A percentile compares a stretch with the other conserved stretches of the same genome.
phyloP scores from a whole-genome alignment of 2,797 vertebrate genomes.

The Pteronotus mesoamericanus region DNA sequence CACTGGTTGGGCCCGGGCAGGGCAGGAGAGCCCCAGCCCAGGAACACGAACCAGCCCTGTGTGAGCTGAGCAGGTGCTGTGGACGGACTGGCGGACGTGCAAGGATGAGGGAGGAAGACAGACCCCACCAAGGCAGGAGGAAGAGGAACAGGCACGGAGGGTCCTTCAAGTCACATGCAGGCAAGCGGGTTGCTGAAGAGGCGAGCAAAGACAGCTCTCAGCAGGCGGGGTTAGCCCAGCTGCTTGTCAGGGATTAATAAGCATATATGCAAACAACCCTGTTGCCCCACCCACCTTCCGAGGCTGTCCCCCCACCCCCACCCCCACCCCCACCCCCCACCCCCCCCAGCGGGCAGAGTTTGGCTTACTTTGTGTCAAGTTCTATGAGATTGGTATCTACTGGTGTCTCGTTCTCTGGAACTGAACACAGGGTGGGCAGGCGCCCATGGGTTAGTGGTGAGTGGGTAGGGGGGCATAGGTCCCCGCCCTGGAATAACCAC shows the following conservation, averaged over 20 bases:
- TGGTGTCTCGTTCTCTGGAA: slow-evolving; percentile 89
- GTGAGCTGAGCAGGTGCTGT: slow-evolving; percentile 16
- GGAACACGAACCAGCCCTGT: slow-evolving; percentile 45
- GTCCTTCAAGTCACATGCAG: slow-evolving; percentile 73
- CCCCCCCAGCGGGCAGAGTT: background rate
- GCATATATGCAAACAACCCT: slow-evolving; percentile 50
- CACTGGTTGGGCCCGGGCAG: background rate
- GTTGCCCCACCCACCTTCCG: background rate
- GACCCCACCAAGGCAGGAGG: slow-evolving; percentile 65
- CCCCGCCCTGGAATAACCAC: background rate
- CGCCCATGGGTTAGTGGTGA: slow-evolving; percentile 32
- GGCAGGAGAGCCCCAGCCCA: background rate
- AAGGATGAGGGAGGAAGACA: slow-evolving; percentile 63
- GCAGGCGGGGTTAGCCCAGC: slow-evolving; percentile 32
- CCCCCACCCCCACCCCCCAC: background rate
- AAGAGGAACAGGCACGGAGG: slow-evolving; percentile 63
- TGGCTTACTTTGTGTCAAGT: slow-evolving; percentile 95
- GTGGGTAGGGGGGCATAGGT: background rate
- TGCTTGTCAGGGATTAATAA: slow-evolving; percentile 52
- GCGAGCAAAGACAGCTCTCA: slow-evolving; percentile 59
- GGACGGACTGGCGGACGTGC: slow-evolving; percentile 34
- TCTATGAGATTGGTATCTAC: slow-evolving; percentile 96
- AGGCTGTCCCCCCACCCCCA: too few species aligned
- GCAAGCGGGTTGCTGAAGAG: slow-evolving; percentile 67
- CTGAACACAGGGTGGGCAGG: slow-evolving; percentile 79